phyloP scores from a whole-genome alignment of 2,888 invertebrate species.

The Lamproptera curius region DNA sequence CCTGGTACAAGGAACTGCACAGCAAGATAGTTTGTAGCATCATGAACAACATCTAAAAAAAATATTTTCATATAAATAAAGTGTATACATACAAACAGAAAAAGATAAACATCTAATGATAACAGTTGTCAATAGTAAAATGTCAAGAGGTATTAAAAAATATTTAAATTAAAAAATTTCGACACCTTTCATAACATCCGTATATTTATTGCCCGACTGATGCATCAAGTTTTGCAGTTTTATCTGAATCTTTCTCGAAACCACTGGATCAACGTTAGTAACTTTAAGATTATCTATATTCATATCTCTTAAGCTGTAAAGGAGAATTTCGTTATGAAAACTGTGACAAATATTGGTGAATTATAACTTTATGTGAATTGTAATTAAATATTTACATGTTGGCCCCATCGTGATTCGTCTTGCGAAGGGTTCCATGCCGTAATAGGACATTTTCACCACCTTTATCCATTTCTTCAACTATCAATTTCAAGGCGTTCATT shows the following conservation, averaged over 20 bases:
- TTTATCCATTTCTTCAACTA: slow-evolving; percentile 45
- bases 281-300: slow-evolving; percentile 50
- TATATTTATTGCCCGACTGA: slow-evolving; percentile 29
- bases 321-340: not conserved
- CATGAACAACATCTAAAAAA: slow-evolving; percentile 58
- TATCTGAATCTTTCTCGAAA: slow-evolving; percentile 57
- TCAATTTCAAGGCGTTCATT: slow-evolving; percentile 46
- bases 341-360: not conserved
- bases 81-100: no score
- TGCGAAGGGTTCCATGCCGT: slow-evolving; percentile 56
- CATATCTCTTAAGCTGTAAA: slow-evolving; percentile 48
- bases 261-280: slow-evolving; percentile 51
- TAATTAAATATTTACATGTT: slow-evolving; percentile 44
- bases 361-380: no score
- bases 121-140: no score
- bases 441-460: slow-evolving; percentile 45
- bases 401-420: slow-evolving; percentile 50
- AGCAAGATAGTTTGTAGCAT: slow-evolving; percentile 54
- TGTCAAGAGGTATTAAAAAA: no score
- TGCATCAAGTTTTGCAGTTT: slow-evolving; percentile 45
- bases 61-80: no score
- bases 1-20: slow-evolving; percentile 54
- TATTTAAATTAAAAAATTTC: no score
- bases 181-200: slow-evolving; percentile 49
- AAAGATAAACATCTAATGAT: no score